Conservation (phyloP, 2,113 vertebrate species). For the Fregata magnificens region DNA sequence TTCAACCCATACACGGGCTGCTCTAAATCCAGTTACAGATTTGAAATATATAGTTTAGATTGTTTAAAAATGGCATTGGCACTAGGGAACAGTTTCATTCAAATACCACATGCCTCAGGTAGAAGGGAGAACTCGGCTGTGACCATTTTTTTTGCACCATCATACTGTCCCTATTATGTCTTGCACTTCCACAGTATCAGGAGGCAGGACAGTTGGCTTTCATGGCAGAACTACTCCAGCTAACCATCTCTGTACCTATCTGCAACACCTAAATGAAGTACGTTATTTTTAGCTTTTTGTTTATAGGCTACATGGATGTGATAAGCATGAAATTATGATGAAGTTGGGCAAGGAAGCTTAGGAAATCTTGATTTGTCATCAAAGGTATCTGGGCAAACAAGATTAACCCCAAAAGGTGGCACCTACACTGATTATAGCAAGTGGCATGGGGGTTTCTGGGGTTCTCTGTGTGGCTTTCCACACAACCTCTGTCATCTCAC, state of each 20-base stretch:
- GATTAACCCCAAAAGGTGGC: neutral
- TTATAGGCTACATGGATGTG: neutral
- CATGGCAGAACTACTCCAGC: neutral
- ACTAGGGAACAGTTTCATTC: neutral
- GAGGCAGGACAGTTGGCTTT: neutral
- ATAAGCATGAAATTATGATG: neutral
- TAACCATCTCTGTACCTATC: neutral
- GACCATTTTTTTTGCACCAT: neutral
- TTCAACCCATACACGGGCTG: neutral
- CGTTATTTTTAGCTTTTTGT: neutral
- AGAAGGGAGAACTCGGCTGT: neutral
- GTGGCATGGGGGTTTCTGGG: neutral
- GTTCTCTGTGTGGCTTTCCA: neutral
- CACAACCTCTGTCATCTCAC: neutral
- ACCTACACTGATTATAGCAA: neutral
- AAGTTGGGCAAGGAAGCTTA: neutral
- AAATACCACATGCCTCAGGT: neutral
- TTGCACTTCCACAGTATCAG: neutral
- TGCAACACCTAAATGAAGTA: neutral
- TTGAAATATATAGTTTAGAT: neutral
- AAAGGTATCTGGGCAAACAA: neutral
- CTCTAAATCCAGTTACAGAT: neutral
- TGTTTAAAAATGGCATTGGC: neutral
- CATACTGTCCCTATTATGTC: neutral
- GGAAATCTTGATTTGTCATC: neutral